A percentile compares a stretch with the other conserved stretches of the same genome.
Evolutionary conservation across 2,797 vertebrate genomes (phyloP).

Genomic region (Tarsius wallacei): DNA sequence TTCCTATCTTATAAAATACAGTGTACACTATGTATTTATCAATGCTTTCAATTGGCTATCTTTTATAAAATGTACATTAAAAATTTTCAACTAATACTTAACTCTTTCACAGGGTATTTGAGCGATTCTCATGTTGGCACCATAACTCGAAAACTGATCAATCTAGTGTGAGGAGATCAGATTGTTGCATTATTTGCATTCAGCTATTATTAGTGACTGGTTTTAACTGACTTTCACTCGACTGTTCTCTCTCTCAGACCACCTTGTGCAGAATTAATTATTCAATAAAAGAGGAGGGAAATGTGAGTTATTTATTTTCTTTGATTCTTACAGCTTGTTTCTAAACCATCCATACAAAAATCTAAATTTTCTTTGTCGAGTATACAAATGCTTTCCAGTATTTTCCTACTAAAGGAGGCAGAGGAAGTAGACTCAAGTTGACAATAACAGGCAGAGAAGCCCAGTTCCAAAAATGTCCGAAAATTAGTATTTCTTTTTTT

Average conservation of each 20-base stretch:
- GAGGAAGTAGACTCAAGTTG: not conserved
- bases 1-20: not conserved
- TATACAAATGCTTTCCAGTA: not conserved
- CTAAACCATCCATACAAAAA: not conserved
- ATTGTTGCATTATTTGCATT: not conserved
- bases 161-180: not conserved
- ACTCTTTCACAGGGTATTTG: not conserved
- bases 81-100: not conserved
- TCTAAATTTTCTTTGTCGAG: not conserved
- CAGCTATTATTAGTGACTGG: not conserved
- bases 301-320: not conserved
- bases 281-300: not conserved
- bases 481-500: conserved; percentile 21
- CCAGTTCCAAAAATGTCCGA: not conserved
- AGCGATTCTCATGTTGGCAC: not conserved
- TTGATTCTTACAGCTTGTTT: conserved; percentile 3
- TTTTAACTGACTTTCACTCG: not conserved
- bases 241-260: not conserved
- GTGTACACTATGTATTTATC: not conserved
- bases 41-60: not conserved
- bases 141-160: not conserved
- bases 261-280: not conserved
- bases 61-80: not conserved
- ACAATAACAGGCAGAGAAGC: not conserved
- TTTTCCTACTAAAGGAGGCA: not conserved